These are phyloP conservation scores for Acanthosoma haemorrhoidale DNA, from an alignment of 2,888 invertebrate genomes.

Conservation along the genomic window DNA sequence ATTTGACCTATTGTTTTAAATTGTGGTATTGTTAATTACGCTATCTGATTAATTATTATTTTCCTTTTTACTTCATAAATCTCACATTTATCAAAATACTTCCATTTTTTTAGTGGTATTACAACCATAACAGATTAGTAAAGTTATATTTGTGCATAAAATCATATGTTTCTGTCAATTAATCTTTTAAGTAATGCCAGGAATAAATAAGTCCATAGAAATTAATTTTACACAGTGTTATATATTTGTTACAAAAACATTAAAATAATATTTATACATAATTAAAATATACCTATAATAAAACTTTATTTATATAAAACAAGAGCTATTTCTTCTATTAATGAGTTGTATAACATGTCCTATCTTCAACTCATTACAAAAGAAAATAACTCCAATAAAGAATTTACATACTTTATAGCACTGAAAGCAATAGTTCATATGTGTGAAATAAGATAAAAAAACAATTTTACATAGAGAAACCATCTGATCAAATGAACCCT, in stretches of 20 bases:
- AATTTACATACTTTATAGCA: background rate
- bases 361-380: background rate
- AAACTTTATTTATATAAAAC: background rate
- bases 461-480: background rate
- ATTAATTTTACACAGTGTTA: background rate
- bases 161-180: background rate
- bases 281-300: background rate
- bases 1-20: too few relatives aligned
- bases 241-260: slow-evolving; percentile 3
- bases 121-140: background rate
- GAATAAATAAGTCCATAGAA: background rate
- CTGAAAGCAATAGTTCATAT: background rate
- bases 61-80: too few relatives aligned
- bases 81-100: too few relatives aligned
- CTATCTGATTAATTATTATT: too few relatives aligned
- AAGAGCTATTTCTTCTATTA: background rate
- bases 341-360: background rate
- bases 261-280: slow-evolving; percentile 9
- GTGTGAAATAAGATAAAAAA: background rate
- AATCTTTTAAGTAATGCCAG: background rate
- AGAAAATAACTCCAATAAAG: background rate
- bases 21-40: too few relatives aligned
- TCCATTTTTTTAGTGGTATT: background rate
- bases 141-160: background rate
- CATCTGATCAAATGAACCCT: background rate